phyloP scores from a whole-genome alignment of 2,888 invertebrate species.

The Sepioteuthis lessoniana region DNA sequence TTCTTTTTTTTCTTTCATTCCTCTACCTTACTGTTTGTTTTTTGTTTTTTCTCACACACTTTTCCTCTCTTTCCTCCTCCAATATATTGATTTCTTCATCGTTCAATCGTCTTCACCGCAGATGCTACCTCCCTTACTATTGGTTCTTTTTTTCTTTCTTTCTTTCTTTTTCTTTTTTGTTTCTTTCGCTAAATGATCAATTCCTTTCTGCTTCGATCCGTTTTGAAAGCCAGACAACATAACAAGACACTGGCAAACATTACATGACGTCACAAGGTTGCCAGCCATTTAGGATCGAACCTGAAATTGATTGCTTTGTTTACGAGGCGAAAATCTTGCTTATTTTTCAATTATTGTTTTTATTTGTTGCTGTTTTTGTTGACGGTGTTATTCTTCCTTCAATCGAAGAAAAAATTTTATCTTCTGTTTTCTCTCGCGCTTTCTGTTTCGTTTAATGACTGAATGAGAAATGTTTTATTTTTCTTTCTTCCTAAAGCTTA shows the following conservation, averaged over 20 bases:
- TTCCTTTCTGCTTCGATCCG: not conserved
- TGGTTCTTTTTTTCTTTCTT: too few relatives aligned
- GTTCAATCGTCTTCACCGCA: not conserved
- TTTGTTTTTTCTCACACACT: too few relatives aligned
- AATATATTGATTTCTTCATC: not conserved
- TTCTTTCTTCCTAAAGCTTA: too few relatives aligned
- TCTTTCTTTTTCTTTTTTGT: too few relatives aligned
- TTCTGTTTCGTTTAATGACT: too few relatives aligned
- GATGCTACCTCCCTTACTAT: not conserved
- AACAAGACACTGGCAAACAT: not conserved
- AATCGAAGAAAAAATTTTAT: too few relatives aligned
- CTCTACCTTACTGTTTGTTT: too few relatives aligned
- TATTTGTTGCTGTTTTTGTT: not conserved
- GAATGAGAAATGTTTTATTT: too few relatives aligned
- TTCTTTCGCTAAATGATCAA: not conserved
- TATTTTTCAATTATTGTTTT: not conserved
- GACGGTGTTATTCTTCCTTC: too few relatives aligned
- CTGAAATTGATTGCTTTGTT: not conserved
- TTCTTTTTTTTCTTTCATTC: too few relatives aligned
- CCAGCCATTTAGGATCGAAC: not conserved
- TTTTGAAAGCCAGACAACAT: not conserved
- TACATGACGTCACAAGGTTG: not conserved
- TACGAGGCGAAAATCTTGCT: not conserved
- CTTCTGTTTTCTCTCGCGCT: too few relatives aligned
- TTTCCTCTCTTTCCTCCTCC: too few relatives aligned